A percentile compares a stretch with the other conserved stretches of the same genome.
Conservation (phyloP, 2,797 vertebrate species). For the Phrynocephalus guinanensis region DNA sequence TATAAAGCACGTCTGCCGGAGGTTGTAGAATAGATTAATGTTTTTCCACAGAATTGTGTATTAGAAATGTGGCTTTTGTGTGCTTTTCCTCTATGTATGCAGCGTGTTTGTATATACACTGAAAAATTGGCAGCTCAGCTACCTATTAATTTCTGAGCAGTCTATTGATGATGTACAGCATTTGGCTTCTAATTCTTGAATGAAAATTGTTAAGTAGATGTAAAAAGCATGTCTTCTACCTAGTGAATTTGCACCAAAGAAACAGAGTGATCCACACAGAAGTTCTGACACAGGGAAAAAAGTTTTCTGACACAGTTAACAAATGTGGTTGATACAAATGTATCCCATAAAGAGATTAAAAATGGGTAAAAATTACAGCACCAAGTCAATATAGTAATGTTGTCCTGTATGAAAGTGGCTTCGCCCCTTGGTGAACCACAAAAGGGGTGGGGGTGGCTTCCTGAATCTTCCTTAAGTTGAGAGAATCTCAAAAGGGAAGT, state of each 20-base stretch:
- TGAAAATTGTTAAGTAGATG: not conserved
- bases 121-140: not conserved
- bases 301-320: not conserved
- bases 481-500: not conserved
- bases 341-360: not conserved
- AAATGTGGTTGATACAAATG: not conserved
- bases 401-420: not conserved
- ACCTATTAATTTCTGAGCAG: not conserved
- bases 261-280: not conserved
- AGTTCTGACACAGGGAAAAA: not conserved
- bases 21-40: too few relatives aligned
- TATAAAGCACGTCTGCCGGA: not conserved
- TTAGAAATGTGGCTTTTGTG: not conserved
- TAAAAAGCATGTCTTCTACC: not conserved
- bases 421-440: not conserved
- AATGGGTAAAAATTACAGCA: not conserved
- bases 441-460: not conserved
- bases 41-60: not conserved
- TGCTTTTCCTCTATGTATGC: accelerated
- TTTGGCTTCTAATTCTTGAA: not conserved
- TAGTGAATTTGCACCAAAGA: conserved; percentile 10
- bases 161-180: not conserved
- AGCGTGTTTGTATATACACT: not conserved
- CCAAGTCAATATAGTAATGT: not conserved
- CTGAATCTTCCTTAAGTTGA: not conserved